Conservation (phyloP, 2,888 invertebrate genomes). For the Trachelus troglodyta region DNA sequence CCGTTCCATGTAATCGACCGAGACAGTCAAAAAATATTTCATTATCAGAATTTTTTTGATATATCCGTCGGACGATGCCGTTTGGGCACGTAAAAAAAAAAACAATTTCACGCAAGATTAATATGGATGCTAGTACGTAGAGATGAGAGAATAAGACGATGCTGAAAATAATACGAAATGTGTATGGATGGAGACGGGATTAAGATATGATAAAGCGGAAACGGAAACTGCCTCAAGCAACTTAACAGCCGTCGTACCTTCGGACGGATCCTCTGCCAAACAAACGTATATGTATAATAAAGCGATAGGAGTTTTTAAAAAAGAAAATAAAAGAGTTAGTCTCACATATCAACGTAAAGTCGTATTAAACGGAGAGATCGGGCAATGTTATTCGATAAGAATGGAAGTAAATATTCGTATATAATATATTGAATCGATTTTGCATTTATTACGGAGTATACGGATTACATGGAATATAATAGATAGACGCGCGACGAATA, state of each 20-base stretch:
- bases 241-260: conserved; percentile 30
- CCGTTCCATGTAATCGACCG: too few species aligned
- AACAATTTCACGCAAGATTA: too few species aligned
- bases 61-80: too few species aligned
- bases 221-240: conserved; percentile 51
- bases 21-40: too few species aligned
- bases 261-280: conserved; percentile 47
- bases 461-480: conserved; percentile 8
- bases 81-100: too few species aligned
- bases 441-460: not conserved
- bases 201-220: conserved; percentile 27
- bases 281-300: conserved; percentile 13
- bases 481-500: conserved; percentile 28
- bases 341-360: conserved; percentile 54
- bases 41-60: too few species aligned
- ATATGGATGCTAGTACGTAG: too few species aligned
- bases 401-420: conserved; percentile 1
- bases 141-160: too few species aligned
- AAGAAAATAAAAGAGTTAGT: conserved; percentile 45
- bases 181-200: not conserved
- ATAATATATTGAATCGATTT: conserved; percentile 11
- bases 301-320: not conserved
- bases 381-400: conserved; percentile 32
- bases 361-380: conserved; percentile 31
- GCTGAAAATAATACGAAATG: too few species aligned